Percentiles rank a stretch among this genome's conserved stretches.
Conservation (phyloP, 2,888 invertebrate genomes). For the Dasysyrphus albostriatus region DNA sequence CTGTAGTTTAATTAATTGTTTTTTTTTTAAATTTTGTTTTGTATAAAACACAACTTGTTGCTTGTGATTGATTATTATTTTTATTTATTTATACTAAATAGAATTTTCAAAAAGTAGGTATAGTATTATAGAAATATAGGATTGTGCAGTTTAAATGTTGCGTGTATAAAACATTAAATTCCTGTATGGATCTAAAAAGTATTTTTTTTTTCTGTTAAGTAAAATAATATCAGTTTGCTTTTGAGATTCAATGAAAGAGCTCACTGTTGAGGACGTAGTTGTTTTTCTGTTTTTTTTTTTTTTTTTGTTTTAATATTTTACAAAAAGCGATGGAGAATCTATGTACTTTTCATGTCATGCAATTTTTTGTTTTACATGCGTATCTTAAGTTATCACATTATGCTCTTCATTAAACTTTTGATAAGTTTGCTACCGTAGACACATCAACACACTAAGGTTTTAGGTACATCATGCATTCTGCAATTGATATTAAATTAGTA, state of each 20-base stretch:
- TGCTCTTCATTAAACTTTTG: conserved; percentile 62
- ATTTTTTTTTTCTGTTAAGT: conserved; percentile 18
- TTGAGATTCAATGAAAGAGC: conserved; percentile 50
- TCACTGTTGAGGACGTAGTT: conserved; percentile 25
- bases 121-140: conserved; percentile 67
- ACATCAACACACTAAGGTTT: no score
- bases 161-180: conserved; percentile 75
- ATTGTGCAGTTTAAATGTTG: conserved; percentile 72
- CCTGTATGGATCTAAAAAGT: conserved; percentile 63
- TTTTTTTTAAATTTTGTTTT: conserved; percentile 18
- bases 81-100: conserved; percentile 22
- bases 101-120: conserved; percentile 67
- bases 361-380: conserved; percentile 43
- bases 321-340: conserved; percentile 54
- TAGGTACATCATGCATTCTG: no score
- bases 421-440: conserved; percentile 18
- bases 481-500: no score
- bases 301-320: not conserved
- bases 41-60: conserved; percentile 69
- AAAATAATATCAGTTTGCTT: conserved; percentile 45
- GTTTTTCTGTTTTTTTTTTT: conserved; percentile 3
- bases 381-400: conserved; percentile 66
- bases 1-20: conserved; percentile 24
- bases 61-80: conserved; percentile 51
- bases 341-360: conserved; percentile 35